Conservation (phyloP, 1,140 invertebrate species). For the Hyles euphorbiae region DNA sequence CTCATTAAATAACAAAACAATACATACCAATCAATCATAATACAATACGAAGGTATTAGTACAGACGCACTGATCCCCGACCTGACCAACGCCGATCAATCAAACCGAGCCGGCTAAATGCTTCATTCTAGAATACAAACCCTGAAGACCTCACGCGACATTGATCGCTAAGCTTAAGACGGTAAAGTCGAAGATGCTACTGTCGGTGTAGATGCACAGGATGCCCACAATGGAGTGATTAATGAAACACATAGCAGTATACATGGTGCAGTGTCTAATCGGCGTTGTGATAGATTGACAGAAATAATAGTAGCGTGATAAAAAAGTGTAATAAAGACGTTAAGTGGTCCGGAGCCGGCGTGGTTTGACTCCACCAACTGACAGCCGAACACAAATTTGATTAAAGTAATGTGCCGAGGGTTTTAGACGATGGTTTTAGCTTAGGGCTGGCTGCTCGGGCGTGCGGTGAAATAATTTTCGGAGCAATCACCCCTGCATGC, state of each 20-base stretch:
- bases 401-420: no score
- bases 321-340: conserved; percentile 14
- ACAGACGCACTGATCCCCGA: conserved; percentile 48
- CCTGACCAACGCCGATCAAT: conserved; percentile 57
- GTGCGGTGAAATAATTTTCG: no score
- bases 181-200: conserved; percentile 24
- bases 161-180: conserved; percentile 13
- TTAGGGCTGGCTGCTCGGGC: no score
- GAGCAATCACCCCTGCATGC: no score
- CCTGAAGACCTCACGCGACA: conserved; percentile 9
- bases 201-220: conserved; percentile 20
- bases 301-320: conserved; percentile 31
- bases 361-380: no score
- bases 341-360: not conserved
- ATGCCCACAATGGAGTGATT: conserved; percentile 55
- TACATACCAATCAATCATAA: conserved; percentile 26
- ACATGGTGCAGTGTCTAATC: conserved; percentile 50
- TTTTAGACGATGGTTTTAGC: no score
- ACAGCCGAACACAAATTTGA: no score
- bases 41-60: conserved; percentile 38
- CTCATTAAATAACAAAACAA: conserved; percentile 9
- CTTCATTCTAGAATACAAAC: conserved; percentile 40
- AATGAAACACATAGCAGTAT: conserved; percentile 50
- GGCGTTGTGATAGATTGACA: conserved; percentile 54
- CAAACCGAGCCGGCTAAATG: conserved; percentile 57